Evolutionary conservation across 2,113 vertebrate genomes (phyloP), one percentile per base, ranked within the genome.

Genomic region (Solea senegalensis): DNA sequence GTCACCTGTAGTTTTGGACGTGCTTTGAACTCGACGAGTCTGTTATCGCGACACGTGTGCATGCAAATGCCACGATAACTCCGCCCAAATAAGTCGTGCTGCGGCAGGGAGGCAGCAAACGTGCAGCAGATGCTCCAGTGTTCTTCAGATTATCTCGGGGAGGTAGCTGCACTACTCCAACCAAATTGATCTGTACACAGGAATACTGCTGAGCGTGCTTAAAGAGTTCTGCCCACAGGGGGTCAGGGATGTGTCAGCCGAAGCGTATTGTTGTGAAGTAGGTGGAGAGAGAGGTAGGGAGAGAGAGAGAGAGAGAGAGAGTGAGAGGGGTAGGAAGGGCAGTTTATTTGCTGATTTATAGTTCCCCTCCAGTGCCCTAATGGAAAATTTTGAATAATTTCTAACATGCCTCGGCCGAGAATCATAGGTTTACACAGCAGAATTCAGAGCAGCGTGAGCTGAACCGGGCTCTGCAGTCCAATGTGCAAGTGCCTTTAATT

Each of bases 11-110:
- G 80, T 82, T 85, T 74, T 59, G 68, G 78, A 74, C 59, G 54
- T 71, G 82, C 83, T 87, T 87, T 89, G 74, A 88, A 85, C 80
- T 75, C 80, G 71, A 88, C 76, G 70, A 80, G 68, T 68, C 66
- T 61, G 83, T 82, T 86, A 80, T 86, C 85, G 53, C 71, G 58
- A 34, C 34, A 63, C 67, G 59, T 78, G 46, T 39, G 68, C 50
- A 59, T 64, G 43, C 44, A 55, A 68, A 71, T 44, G 40, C 45
- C 55, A 16, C 44, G 63, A 85, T 87, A 78, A 84, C 62, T 80
- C 53, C 63, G 69, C 84, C 76, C 1, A 87, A 88, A 81, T 78
- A 78, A 73, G 87, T 72, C 69, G 60, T 57, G 80, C 48, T 66
- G 63, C 40, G 11, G 67, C 55, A 26, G 65, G 50, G 70, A 44